Evolutionary conservation across 2,888 invertebrate genomes (phyloP), one percentile per base, ranked within the genome.

Genomic region (Clitarchus hookeri): DNA sequence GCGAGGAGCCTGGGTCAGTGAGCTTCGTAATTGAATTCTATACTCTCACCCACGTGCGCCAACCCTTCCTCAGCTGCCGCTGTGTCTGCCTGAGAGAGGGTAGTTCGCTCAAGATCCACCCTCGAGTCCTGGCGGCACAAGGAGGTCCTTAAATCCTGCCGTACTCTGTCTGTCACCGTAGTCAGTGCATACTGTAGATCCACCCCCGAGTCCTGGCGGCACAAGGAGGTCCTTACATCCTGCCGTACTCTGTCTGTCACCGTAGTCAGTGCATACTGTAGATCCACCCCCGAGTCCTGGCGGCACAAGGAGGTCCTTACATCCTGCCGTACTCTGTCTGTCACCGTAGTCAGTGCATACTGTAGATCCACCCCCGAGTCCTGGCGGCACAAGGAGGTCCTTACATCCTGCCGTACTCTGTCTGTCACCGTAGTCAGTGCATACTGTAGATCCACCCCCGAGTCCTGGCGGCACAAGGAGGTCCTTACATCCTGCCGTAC

Each of bases 11-110:
- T n/a, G 65, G 65, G 65, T 65, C n/a, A n/a, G 65, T n/a, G 65
- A 65, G 65, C 65, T 65, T n/a, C 65, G 65, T 65, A 65, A 65
- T 65, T 65, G 19, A 65, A 65, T 65, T 65, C 65, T 65, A 65
- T 65, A 65, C n/a, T 3, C n/a, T 23, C n/a, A 19, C 65, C 23
- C 65, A 1, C 65, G 23, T n/a, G 0, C 19, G 19, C 65, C 19
- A 65, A 19, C 65, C 65, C 65, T n/a, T 65, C 65, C 65, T 1
- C 23, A 2, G 3, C 65, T 19, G 0, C 65, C 16, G 16, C 65
- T n/a, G 65, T 65, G 6, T n/a, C 65, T 23, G n/a, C n/a, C 65
- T 8, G n/a, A 65, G 65, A n/a, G 65, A 6, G 6, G 65, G 13
- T 48, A 48, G 6, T 12, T 48, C 48, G 0, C 65, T 0, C 65